Evolutionary conservation across 2,888 invertebrate genomes (phyloP).

Genomic region (Sinhomidia bicolor): DNA sequence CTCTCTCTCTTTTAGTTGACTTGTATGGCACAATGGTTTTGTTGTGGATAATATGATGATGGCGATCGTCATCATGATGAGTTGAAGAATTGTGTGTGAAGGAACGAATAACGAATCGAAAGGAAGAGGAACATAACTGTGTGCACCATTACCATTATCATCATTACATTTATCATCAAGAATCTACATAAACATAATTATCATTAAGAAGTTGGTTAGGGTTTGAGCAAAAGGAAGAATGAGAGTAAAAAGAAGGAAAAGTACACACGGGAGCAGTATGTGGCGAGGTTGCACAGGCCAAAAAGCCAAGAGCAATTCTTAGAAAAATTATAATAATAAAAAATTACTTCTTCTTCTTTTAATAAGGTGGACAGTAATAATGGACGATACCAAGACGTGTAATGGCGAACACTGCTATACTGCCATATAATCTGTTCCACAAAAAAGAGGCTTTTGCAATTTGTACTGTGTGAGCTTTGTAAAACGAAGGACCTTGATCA

Average conservation of each 20-base stretch:
- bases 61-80: background rate
- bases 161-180: background rate
- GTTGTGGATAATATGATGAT: background rate
- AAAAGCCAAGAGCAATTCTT: background rate
- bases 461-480: too few relatives aligned
- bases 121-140: slow-evolving; percentile 7
- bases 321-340: background rate
- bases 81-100: background rate
- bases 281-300: background rate
- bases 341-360: too few relatives aligned
- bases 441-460: background rate
- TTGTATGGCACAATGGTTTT: background rate
- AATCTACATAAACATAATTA: slow-evolving; percentile 8
- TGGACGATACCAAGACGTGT: background rate
- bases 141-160: background rate
- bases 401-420: background rate
- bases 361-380: background rate
- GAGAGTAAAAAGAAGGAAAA: background rate
- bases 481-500: background rate
- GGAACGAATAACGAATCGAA: background rate
- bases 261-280: background rate
- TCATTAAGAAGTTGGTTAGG: background rate
- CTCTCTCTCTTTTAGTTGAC: background rate
- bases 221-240: background rate
- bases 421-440: background rate